Base-by-base conservation (phyloP, 2,797 vertebrate species). In the Petrocephalus schoutedeni region DNA sequence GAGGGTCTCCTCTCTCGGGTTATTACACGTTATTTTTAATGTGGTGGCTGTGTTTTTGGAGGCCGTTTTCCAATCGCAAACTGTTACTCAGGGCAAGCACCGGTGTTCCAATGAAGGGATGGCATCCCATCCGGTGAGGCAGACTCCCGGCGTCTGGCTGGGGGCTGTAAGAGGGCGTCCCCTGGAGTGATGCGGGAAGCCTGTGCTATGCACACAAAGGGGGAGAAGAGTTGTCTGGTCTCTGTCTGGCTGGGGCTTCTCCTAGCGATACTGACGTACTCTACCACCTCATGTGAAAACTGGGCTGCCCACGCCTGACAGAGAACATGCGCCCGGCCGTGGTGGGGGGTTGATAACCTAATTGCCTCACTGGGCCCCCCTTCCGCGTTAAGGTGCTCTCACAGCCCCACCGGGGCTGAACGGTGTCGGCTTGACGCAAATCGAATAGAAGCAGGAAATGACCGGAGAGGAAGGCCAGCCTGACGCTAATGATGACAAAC, bases 221-320 rank as follows among this genome's bases (percentile, higher is more conserved):
- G 53, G 23, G 14, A 3, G 23, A 67, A 23, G 45, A n/a, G 58
- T 57, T 36, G 9, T 84, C 90, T 94, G 92, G 28, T 16, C 88
- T 90, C 89, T 28, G 87, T 91, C 89, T 88, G 49, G 28, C 77
- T n/a, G 12, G 28, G 74, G 16, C 61, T 86, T 45, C 32, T 54
- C 64, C 2, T 16, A 61, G 45, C 41, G 0, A 86, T 88, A 86
- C 36, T 56, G 51, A 86, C 58, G 21, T 64, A 90, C 57, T 21
- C 58, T 87, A 74, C 58, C 23, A 36, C 85, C 57, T 64, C n/a
- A 3, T 9, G 36, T 14, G 58, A 41, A 86, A 86, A 86, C 16
- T 3, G 19, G 53, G 16, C 53, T 41, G 53, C 56, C 84, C 67
- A 45, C 67, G 58, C 58, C 32, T 87, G 74, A 87, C 88, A 89